Evolutionary conservation across 2,888 invertebrate species (phyloP), one percentile per base, ranked within the genome.

Genomic region (Drosophila quinaria): DNA sequence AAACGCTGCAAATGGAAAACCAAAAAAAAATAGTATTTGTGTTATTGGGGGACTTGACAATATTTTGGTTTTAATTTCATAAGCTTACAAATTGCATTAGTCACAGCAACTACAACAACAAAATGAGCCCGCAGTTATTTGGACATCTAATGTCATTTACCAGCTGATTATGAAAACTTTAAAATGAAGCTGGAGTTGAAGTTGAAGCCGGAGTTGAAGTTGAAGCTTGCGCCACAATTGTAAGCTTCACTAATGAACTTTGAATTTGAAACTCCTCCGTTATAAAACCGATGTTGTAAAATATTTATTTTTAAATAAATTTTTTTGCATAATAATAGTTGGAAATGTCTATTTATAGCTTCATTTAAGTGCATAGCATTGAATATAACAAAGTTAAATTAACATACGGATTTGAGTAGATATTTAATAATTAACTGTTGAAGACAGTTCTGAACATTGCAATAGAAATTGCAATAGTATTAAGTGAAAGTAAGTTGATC

Each of bases 171-270:
- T 79, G 80, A 82, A 82, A 82, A 81, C 67, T 44, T 42, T 37
- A 44, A 46, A 37, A 13, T 44, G 11, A 50, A 66, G 47, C 13
- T 47, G 42, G 39, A 58, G 22, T 46, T 59, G 31, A 54, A 56
- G 41, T 25, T 49, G 46, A 29, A 31, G n/a, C n/a, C n/a, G n/a
- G n/a, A n/a, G 61, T 42, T 59, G 31, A 54, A 56, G 41, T 25
- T 49, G 46, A 29, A 31, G 61, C 55, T 84, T 84, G 72, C 84
- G 68, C 62, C 83, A 83, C 51, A 49, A 70, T 59, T 82, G 50
- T 67, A 66, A 80, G 74, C 58, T 63, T 80, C 75, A 86, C 75
- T 88, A 88, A 73, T 82, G 78, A 62, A 69, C 66, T 63, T 76
- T 68, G 44, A 44, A n/a, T 63, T 76, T 68, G 44, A 44, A n/a